A percentile compares a stretch with the other conserved stretches of the same genome.
Conservation (phyloP, 2,888 invertebrate species). For the Parnassius glacialis region DNA sequence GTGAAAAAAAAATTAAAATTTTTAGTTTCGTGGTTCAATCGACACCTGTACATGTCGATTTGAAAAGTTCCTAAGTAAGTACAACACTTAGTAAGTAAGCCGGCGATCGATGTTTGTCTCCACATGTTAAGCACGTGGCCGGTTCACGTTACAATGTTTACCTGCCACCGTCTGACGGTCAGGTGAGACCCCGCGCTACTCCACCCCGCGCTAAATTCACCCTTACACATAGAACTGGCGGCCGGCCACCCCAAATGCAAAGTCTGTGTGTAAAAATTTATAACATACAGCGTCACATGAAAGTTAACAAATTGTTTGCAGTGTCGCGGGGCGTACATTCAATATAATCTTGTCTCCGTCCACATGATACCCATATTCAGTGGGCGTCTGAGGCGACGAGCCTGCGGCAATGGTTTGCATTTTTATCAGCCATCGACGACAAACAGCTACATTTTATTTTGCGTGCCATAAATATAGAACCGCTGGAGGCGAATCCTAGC, state of each 20-base stretch:
- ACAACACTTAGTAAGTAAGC: background rate
- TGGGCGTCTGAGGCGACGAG: constrained; percentile 53
- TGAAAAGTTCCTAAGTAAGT: background rate
- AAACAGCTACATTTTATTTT: constrained; percentile 74
- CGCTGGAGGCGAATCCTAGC: constrained; percentile 61
- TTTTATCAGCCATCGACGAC: constrained; percentile 75
- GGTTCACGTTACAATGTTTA: constrained; percentile 78
- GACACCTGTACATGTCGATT: constrained; percentile 20
- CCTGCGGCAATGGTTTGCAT: constrained; percentile 74
- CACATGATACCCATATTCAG: constrained; percentile 60
- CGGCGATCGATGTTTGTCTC: constrained; percentile 26
- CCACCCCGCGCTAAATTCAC: constrained; percentile 32
- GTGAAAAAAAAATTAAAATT: constrained; percentile 72
- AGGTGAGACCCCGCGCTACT: constrained; percentile 63
- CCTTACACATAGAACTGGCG: constrained; percentile 39
- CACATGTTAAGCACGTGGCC: constrained; percentile 75
- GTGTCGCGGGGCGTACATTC: constrained; percentile 26
- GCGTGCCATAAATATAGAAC: constrained; percentile 78
- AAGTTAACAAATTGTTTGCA: constrained; percentile 32
- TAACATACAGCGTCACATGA: constrained; percentile 33
- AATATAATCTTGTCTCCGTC: constrained; percentile 30
- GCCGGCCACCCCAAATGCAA: constrained; percentile 35
- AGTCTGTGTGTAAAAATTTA: constrained; percentile 28
- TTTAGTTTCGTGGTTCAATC: constrained; percentile 52
- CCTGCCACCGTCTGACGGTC: constrained; percentile 70